A percentile compares a stretch with the other conserved stretches of the same genome.
phyloP scores from a whole-genome alignment of 2,113 vertebrate genomes.

The Collichthys lucidus region DNA sequence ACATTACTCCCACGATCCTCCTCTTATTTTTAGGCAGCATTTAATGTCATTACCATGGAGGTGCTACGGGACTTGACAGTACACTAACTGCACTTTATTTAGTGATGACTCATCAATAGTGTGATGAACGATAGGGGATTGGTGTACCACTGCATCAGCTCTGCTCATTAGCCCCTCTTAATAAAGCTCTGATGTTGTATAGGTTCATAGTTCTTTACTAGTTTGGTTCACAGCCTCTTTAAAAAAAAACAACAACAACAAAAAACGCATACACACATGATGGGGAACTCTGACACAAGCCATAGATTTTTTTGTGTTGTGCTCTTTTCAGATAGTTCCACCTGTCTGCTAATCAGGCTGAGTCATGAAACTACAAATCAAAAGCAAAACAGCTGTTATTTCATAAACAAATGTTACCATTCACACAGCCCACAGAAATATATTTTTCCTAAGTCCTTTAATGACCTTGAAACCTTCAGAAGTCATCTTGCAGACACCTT shows the following conservation, averaged over 20 bases:
- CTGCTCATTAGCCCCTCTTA: constrained; percentile 52
- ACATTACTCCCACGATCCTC: constrained; percentile 14
- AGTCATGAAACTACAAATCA: constrained; percentile 15
- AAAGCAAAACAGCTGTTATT: constrained; percentile 33
- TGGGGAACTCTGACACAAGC: constrained; percentile 22
- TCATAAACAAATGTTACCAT: constrained; percentile 26
- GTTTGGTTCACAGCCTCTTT: constrained; percentile 28
- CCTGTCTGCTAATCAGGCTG: constrained; percentile 29
- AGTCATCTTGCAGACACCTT: constrained; percentile 27
- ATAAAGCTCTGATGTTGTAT: constrained; percentile 50
- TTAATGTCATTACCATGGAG: constrained; percentile 19
- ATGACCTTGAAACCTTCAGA: constrained; percentile 41
- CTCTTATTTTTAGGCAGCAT: constrained; percentile 8
- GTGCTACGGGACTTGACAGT: constrained; percentile 25
- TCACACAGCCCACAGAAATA: constrained; percentile 1
- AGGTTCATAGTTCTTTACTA: constrained; percentile 34
- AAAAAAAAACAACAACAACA: constrained; percentile 13
- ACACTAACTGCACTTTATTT: constrained; percentile 45
- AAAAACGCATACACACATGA: constrained; percentile 12
- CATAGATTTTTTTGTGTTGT: constrained; percentile 17
- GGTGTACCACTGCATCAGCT: constrained; percentile 20
- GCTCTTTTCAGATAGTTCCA: constrained; percentile 29
- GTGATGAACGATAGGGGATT: constrained; percentile 10
- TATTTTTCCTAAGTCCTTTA: constrained; percentile 27
- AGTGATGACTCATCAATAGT: constrained; percentile 47